Conservation (phyloP, 1,140 invertebrate genomes). For the Diuraphis noxia region DNA sequence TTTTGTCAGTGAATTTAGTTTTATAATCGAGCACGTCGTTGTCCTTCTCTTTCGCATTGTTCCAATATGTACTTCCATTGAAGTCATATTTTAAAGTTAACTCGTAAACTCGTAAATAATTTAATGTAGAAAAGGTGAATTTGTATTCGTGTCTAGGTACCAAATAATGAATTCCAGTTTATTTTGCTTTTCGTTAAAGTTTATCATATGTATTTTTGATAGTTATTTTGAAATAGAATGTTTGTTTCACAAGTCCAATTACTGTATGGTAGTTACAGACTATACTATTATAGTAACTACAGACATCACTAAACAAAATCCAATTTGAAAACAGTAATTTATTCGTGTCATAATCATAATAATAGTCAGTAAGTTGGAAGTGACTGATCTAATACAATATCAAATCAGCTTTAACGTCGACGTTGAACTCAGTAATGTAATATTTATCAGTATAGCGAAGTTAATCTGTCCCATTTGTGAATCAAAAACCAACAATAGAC, state of each 20-base stretch:
- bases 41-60: neutral
- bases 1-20: neutral
- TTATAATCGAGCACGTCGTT: neutral
- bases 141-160: neutral
- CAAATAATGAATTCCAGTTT: neutral
- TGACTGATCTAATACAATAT: neutral
- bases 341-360: neutral
- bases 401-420: neutral
- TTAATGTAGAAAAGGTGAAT: neutral
- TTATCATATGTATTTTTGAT: neutral
- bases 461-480: neutral
- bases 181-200: neutral
- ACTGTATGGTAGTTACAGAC: neutral
- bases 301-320: neutral
- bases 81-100: neutral
- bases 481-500: neutral
- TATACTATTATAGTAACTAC: neutral
- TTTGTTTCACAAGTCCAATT: neutral
- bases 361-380: neutral
- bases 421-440: neutral
- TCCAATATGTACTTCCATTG: neutral
- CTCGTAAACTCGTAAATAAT: neutral
- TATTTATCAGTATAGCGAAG: neutral
- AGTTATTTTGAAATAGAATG: neutral
- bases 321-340: neutral